Base-by-base conservation (phyloP, 2,113 vertebrate genomes). In the Eolophus roseicapilla region DNA sequence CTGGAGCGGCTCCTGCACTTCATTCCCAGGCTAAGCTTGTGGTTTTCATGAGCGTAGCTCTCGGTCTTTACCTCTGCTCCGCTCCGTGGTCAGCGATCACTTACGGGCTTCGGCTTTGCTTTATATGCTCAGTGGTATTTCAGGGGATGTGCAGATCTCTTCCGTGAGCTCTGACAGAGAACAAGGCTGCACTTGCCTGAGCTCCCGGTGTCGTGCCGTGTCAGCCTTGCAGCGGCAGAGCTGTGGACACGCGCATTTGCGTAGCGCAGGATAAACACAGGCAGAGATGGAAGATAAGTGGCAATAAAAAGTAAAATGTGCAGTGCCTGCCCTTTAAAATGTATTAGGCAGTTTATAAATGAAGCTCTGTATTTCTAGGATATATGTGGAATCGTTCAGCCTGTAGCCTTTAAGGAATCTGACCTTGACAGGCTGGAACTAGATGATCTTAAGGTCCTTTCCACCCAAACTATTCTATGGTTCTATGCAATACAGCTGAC, bases 271-370 rank as follows among this genome's bases (percentile, higher is more conserved):
- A 68, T 85, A 82, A 94, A 88, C 86, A 77, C 70, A 50, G 0
- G n/a, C 88, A 79, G 84, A 83, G 92, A 79, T 67, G 68, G 91
- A 78, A 86, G 88, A 88, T 93, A 96, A 96, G 88, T 90, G 86
- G 92, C 93, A 92, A 96, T 96, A 86, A 95, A 96, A 95, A 82
- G 78, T 89, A 68, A 76, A 94, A 90, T 70, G 88, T n/a, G 57
- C 53, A 79, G 88, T 16, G 49, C 52, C 69, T 91, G 92, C 86
- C 95, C 96, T 97, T 95, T 95, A 88, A 93, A 94, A 96, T 82
- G 78, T 62, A 91, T 95, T 86, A 93, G 59, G 71, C 1, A 4
- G 88, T 89, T 92, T 87, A 83, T 93, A 95, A 96, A 92, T 91
- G 86, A 95, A 90, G 76, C 43, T 78, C n/a, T 23, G 16, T 93